These are phyloP conservation scores for Drosophila niveifrons DNA, from an alignment of 2,888 invertebrate species.

Conservation along the genomic window DNA sequence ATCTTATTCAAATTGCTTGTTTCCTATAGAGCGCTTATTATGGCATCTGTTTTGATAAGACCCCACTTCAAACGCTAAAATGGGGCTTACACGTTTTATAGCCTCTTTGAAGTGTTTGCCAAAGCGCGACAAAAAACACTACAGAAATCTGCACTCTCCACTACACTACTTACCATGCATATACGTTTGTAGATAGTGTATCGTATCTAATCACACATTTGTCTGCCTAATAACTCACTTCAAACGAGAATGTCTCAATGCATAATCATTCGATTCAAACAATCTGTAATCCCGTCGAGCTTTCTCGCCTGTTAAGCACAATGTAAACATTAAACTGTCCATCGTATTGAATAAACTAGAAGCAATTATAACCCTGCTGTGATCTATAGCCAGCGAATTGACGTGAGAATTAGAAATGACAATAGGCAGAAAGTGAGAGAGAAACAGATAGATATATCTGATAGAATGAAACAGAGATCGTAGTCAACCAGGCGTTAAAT, in stretches of 20 bases:
- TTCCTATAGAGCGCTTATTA: constrained; percentile 53
- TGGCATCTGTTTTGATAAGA: constrained; percentile 44
- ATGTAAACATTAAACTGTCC: constrained; percentile 20
- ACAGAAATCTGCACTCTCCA: constrained; percentile 13
- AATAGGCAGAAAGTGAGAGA: constrained; percentile 11
- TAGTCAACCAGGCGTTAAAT: constrained; percentile 67
- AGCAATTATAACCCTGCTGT: constrained; percentile 49
- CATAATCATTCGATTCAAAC: constrained; percentile 21
- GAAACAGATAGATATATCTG: not conserved
- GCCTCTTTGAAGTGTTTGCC: constrained; percentile 46
- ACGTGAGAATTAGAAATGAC: constrained; percentile 61
- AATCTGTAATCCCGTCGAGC: constrained; percentile 20
- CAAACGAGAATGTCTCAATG: not conserved
- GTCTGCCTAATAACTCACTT: constrained; percentile 16
- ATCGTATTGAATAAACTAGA: constrained; percentile 34
- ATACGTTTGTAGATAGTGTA: constrained; percentile 20
- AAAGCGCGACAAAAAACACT: constrained; percentile 45
- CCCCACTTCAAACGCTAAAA: constrained; percentile 20
- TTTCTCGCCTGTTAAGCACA: constrained; percentile 13
- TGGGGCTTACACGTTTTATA: constrained; percentile 24
- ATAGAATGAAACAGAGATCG: constrained; percentile 12
- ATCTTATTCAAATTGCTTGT: constrained; percentile 60
- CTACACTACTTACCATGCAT: not conserved
- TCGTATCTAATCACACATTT: constrained; percentile 48
- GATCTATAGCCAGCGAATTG: constrained; percentile 42